These are phyloP conservation scores for Xiphophorus maculatus DNA, from an alignment of 2,113 vertebrate genomes.

Conservation along the genomic window DNA sequence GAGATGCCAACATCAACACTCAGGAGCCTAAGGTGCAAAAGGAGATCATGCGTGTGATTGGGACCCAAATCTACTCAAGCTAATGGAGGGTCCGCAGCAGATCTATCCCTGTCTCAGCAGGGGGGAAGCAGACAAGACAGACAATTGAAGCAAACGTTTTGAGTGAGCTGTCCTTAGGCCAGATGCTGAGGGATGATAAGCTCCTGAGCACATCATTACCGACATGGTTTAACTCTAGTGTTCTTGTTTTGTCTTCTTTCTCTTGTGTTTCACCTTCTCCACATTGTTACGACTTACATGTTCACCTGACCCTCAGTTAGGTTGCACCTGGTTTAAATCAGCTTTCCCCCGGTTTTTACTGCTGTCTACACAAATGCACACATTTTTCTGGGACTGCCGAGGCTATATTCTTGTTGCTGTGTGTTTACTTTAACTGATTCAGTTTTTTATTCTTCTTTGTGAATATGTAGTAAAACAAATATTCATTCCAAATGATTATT, in stretches of 20 bases:
- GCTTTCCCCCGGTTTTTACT: slow-evolving; percentile 24
- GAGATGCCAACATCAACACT: slow-evolving; percentile 99
- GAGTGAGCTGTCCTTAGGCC: slow-evolving; percentile 51
- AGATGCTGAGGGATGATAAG: slow-evolving; percentile 30
- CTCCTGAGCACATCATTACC: slow-evolving; percentile 56
- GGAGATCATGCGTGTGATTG: slow-evolving; percentile 99
- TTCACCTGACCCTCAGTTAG: slow-evolving; percentile 29
- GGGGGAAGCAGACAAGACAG: slow-evolving; percentile 45
- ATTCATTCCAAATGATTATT: slow-evolving; percentile 52
- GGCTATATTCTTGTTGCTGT: slow-evolving; percentile 26
- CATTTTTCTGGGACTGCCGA: background rate
- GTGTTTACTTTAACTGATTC: slow-evolving; percentile 28
- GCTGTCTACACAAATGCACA: slow-evolving; percentile 20
- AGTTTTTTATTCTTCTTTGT: slow-evolving; percentile 50
- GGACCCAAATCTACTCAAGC: slow-evolving; percentile 98
- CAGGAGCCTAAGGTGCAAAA: slow-evolving; percentile 99
- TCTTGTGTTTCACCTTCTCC: slow-evolving; percentile 32
- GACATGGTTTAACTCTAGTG: slow-evolving; percentile 32
- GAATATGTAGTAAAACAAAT: slow-evolving; percentile 53
- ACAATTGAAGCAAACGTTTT: slow-evolving; percentile 56
- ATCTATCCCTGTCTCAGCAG: slow-evolving; percentile 31
- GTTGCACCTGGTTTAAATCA: slow-evolving; percentile 21
- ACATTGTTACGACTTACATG: slow-evolving; percentile 11
- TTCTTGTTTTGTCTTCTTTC: slow-evolving; percentile 23
- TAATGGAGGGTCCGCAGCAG: slow-evolving; percentile 78